Conservation (phyloP, 2,113 vertebrate genomes). For the Spheniscus mendiculus region DNA sequence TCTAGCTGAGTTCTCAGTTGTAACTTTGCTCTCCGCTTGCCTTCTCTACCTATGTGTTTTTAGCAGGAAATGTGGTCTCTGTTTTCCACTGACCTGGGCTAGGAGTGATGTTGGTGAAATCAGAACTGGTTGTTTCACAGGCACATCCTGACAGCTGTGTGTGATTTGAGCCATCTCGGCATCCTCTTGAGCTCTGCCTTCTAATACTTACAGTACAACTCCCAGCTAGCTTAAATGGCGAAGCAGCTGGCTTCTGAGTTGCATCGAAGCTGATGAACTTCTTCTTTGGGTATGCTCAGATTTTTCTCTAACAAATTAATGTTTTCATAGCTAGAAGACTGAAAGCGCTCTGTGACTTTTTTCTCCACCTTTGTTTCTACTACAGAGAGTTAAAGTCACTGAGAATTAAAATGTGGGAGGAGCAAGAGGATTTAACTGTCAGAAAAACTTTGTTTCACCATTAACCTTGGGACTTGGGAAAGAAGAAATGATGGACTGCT, state of each 20-base stretch:
- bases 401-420: background rate
- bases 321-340: background rate
- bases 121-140: background rate
- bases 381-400: background rate
- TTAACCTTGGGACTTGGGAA: background rate
- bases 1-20: background rate
- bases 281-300: background rate
- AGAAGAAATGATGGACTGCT: background rate
- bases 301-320: background rate
- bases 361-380: background rate
- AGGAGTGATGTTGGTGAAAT: background rate
- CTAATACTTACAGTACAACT: background rate
- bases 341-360: background rate
- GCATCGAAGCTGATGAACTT: background rate
- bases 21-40: background rate
- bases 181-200: background rate
- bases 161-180: background rate
- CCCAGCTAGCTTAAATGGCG: background rate
- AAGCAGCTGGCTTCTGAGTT: background rate
- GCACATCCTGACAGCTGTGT: background rate
- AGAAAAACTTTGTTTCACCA: background rate
- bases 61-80: background rate
- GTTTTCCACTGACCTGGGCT: background rate
- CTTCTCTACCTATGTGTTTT: background rate
- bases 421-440: background rate